Percentiles rank a stretch among this genome's conserved stretches.
Evolutionary conservation across 1,140 invertebrate species (phyloP).

Genomic region (Bathynomus jamesi): DNA sequence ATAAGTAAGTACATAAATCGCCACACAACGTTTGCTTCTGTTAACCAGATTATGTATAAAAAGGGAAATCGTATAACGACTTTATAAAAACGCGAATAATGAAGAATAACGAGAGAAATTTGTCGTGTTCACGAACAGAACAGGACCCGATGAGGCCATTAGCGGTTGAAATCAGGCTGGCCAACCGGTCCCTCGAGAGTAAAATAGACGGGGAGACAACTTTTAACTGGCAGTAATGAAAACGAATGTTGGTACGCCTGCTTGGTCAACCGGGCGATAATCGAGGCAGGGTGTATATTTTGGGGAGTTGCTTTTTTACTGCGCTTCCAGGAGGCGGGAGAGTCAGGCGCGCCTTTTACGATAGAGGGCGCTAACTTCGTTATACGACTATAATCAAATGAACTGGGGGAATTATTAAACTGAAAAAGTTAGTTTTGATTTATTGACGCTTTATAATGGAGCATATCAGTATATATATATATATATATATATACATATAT

Average conservation of each 20-base stretch:
- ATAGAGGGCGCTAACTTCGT: background rate
- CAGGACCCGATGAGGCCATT: background rate
- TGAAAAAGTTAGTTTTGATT: background rate
- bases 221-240: background rate
- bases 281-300: background rate
- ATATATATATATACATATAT: slow-evolving; percentile 6
- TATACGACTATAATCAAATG: background rate
- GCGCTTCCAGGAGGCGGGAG: background rate
- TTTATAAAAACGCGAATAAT: background rate
- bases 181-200: background rate
- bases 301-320: too few species aligned
- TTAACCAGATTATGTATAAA: too few species aligned
- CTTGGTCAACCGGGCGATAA: background rate
- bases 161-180: background rate
- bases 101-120: background rate
- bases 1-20: too few species aligned
- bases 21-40: too few species aligned
- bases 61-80: background rate
- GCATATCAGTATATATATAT: slow-evolving; percentile 3
- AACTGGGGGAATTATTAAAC: background rate
- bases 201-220: background rate
- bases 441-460: background rate
- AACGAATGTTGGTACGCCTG: background rate
- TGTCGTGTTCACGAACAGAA: too few species aligned
- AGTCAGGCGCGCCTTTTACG: background rate